Percentiles rank a stretch among this genome's conserved stretches.
Evolutionary conservation across 2,797 vertebrate species (phyloP).

Genomic region (Melanotaenia boesemani): DNA sequence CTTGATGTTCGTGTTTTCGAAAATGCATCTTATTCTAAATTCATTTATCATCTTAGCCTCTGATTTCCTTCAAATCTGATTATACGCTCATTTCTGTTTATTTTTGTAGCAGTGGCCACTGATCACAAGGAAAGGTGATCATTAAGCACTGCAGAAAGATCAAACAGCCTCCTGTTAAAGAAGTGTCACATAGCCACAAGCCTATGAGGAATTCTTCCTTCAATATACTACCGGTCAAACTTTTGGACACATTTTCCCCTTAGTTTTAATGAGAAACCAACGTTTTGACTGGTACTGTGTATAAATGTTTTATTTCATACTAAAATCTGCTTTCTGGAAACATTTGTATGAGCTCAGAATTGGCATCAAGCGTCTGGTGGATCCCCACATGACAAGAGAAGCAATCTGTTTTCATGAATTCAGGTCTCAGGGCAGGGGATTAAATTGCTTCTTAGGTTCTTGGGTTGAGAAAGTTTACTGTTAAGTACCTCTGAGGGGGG

Average conservation of each 20-base stretch:
- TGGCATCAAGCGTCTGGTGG: constrained; percentile 44
- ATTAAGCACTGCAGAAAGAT: constrained; percentile 34
- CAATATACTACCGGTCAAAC: neutral
- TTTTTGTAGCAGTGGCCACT: constrained; percentile 38
- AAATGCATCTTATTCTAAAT: neutral
- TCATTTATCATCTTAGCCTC: constrained; percentile 49
- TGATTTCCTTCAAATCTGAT: constrained; percentile 63
- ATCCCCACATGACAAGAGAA: constrained; percentile 51
- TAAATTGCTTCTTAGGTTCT: constrained; percentile 70
- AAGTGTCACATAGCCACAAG: constrained; percentile 8
- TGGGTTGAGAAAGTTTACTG: constrained; percentile 56
- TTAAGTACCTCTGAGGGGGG: constrained; percentile 53
- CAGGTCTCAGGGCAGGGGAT: constrained; percentile 56
- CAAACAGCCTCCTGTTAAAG: constrained; percentile 26
- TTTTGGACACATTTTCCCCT: neutral
- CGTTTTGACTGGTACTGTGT: constrained; percentile 1
- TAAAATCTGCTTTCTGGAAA: constrained; percentile 31
- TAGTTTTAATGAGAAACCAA: neutral
- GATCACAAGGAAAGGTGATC: constrained; percentile 29
- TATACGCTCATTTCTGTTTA: constrained; percentile 43
- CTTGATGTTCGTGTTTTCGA: neutral
- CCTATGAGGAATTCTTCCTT: constrained; percentile 17
- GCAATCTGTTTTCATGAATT: constrained; percentile 66
- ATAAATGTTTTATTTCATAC: constrained; percentile 25
- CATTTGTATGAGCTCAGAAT: constrained; percentile 42